phyloP scores from a whole-genome alignment of 2,888 invertebrate genomes.

The Aporophyla nigra region DNA sequence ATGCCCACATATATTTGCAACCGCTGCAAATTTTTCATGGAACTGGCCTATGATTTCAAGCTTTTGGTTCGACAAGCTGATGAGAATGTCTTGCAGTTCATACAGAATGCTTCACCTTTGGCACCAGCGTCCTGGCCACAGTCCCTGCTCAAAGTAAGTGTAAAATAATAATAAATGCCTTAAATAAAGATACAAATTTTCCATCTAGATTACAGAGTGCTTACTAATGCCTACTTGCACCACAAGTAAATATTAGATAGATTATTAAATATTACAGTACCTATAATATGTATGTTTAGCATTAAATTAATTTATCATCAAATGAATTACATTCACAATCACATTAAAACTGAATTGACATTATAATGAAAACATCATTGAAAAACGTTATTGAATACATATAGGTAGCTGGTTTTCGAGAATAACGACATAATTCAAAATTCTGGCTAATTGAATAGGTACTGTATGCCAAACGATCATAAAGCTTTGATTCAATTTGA shows the following conservation, averaged over 20 bases:
- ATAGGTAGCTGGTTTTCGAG: too few species aligned
- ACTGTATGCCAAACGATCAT: too few species aligned
- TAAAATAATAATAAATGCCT: not conserved
- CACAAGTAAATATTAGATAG: not conserved
- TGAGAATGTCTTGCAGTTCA: slow-evolving; percentile 92
- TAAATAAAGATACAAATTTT: not conserved
- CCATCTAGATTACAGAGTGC: not conserved
- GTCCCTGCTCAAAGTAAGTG: slow-evolving; percentile 83
- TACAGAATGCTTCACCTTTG: slow-evolving; percentile 92
- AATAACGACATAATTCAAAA: too few species aligned
- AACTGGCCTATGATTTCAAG: slow-evolving; percentile 94
- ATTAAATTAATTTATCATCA: too few species aligned
- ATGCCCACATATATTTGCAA: slow-evolving; percentile 94
- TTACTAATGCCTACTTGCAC: not conserved
- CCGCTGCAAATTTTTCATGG: slow-evolving; percentile 93
- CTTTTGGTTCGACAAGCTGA: slow-evolving; percentile 94
- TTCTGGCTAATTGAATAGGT: too few species aligned
- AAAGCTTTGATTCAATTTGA: too few species aligned
- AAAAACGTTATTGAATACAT: too few species aligned
- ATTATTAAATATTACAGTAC: too few species aligned
- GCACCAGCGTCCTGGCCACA: slow-evolving; percentile 88
- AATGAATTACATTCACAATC: too few species aligned
- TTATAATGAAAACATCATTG: too few species aligned
- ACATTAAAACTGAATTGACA: too few species aligned
- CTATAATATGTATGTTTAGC: not conserved